Percentiles rank a stretch among this genome's conserved stretches.
Conservation (phyloP, 1,140 invertebrate species). For the Cardiocondyla obscurior region DNA sequence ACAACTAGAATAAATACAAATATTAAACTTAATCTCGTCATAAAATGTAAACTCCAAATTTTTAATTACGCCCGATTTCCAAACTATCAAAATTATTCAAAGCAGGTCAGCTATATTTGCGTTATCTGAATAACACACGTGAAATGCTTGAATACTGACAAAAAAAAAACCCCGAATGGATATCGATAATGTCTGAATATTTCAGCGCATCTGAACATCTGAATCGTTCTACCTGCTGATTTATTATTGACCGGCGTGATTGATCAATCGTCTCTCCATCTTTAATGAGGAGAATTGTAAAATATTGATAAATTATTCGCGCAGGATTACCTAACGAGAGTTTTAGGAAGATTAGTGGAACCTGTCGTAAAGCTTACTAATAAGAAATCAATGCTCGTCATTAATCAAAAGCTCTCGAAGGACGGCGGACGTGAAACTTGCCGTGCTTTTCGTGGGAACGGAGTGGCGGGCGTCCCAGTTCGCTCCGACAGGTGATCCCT, state of each 20-base stretch:
- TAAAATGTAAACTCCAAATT: background rate
- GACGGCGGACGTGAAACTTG: background rate
- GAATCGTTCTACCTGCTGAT: background rate
- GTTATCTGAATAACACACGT: background rate
- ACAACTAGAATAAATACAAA: background rate
- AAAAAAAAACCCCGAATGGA: background rate
- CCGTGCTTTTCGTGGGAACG: background rate
- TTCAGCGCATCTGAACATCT: background rate
- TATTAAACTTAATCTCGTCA: background rate
- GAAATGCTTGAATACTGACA: background rate
- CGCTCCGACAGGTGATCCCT: slow-evolving; percentile 4
- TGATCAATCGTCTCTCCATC: background rate
- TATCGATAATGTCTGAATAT: background rate
- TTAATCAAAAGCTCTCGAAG: slow-evolving; percentile 14
- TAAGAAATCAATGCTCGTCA: slow-evolving; percentile 12
- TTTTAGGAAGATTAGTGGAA: slow-evolving; percentile 18
- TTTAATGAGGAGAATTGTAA: slow-evolving; percentile 23
- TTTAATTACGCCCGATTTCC: background rate
- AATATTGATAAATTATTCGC: slow-evolving; percentile 16
- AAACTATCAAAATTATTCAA: background rate
- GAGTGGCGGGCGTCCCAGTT: background rate
- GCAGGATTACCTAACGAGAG: background rate
- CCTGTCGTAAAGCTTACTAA: slow-evolving; percentile 5
- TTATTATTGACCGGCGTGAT: background rate
- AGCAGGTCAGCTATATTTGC: background rate